Conservation (phyloP, 2,113 vertebrate species). For the Struthidea cinerea region DNA sequence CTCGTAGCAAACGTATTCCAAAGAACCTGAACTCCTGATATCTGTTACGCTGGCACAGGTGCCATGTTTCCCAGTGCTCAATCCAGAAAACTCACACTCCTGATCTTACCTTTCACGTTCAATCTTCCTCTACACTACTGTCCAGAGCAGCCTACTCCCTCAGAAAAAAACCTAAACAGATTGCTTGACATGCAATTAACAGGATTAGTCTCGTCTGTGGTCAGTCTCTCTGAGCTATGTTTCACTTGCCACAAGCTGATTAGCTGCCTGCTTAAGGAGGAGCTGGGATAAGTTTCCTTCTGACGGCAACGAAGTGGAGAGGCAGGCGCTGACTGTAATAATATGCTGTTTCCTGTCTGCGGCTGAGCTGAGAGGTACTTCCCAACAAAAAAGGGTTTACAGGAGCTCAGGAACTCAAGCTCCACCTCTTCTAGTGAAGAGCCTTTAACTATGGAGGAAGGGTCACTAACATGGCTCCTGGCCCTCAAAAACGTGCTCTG, state of each 20-base stretch:
- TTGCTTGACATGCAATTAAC: background rate
- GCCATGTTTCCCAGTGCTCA: background rate
- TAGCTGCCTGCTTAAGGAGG: constrained; percentile 10
- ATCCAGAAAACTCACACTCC: background rate
- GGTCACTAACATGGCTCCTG: background rate
- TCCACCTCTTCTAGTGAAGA: constrained; percentile 20
- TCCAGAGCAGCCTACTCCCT: background rate
- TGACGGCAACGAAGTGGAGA: background rate
- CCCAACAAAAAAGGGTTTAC: background rate
- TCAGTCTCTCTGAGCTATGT: background rate
- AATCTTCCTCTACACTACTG: constrained; percentile 31
- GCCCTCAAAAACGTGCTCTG: background rate
- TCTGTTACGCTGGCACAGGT: background rate
- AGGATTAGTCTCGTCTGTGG: background rate
- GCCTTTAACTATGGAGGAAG: background rate
- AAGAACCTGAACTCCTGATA: background rate
- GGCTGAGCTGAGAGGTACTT: constrained; percentile 36
- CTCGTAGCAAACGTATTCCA: background rate
- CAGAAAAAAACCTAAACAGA: background rate
- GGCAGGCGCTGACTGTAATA: constrained; percentile 21
- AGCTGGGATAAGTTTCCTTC: constrained; percentile 19
- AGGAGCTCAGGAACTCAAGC: constrained; percentile 27
- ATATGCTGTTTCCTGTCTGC: constrained; percentile 28
- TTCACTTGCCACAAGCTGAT: background rate
- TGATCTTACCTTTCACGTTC: constrained; percentile 16